These are phyloP conservation scores for Theonella swinhoei DNA, from an alignment of 37 sponge, comb jelly and placozoan genomes.

Conservation along the genomic window DNA sequence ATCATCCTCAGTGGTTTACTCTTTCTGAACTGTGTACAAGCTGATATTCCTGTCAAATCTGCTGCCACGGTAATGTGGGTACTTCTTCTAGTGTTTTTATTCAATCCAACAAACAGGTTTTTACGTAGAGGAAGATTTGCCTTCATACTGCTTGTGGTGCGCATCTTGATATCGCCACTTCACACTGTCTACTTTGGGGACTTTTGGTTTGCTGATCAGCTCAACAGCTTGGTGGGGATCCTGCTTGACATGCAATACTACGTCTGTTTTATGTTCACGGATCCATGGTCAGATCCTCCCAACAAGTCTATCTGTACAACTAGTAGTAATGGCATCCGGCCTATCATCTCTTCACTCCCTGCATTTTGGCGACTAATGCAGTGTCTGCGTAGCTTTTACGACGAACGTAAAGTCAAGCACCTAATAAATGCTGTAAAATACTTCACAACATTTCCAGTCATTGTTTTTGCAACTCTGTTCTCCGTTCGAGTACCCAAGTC, in stretches of 20 bases:
- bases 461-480: constrained; percentile 74
- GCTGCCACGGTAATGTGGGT: constrained; percentile 65
- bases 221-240: constrained; percentile 87
- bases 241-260: constrained; percentile 88
- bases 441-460: constrained; percentile 84
- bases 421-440: constrained; percentile 95
- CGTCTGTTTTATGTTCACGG: constrained; percentile 68
- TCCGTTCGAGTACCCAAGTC: constrained; percentile 13
- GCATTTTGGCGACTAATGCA: constrained; percentile 92
- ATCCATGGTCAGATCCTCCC: constrained; percentile 2
- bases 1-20: constrained; percentile 10
- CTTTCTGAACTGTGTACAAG: neutral
- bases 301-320: constrained; percentile 28
- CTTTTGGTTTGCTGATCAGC: constrained; percentile 97
- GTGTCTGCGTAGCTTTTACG: constrained; percentile 86
- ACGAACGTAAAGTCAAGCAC: constrained; percentile 73
- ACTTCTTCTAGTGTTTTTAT: constrained; percentile 34
- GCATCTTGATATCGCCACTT: constrained; percentile 84
- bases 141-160: constrained; percentile 46
- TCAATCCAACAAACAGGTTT: constrained; percentile 64
- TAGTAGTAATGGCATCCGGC: constrained; percentile 71
- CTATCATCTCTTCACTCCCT: constrained; percentile 86
- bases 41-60: constrained; percentile 23
- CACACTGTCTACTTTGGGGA: constrained; percentile 85
- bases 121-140: constrained; percentile 49